These are phyloP conservation scores for Hipparchia semele DNA, from an alignment of 2,888 invertebrate genomes.

Conservation along the genomic window DNA sequence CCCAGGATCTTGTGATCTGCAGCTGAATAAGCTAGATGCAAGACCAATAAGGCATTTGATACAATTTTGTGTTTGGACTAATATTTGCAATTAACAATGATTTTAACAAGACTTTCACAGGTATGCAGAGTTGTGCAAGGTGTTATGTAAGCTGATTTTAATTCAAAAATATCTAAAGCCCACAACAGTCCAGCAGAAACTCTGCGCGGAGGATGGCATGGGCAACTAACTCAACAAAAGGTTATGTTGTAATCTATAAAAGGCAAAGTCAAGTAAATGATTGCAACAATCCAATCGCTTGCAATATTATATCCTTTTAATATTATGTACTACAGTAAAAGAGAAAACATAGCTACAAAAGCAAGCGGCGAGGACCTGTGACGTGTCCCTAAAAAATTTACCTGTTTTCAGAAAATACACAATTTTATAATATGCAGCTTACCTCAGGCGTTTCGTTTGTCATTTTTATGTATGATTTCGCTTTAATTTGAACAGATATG, in stretches of 20 bases:
- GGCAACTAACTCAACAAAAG: neutral
- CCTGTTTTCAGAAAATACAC: slow-evolving; percentile 15
- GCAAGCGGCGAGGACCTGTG: slow-evolving; percentile 39
- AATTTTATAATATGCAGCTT: slow-evolving; percentile 40
- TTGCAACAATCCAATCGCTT: neutral
- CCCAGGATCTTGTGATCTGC: too few species aligned
- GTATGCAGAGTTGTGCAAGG: too few species aligned
- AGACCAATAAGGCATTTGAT: too few species aligned
- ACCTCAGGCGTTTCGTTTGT: slow-evolving; percentile 72
- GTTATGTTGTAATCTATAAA: neutral
- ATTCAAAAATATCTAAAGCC: too few species aligned
- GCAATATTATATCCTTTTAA: neutral
- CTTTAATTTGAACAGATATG: too few species aligned
- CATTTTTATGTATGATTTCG: slow-evolving; percentile 28
- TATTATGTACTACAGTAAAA: neutral
- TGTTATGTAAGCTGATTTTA: too few species aligned
- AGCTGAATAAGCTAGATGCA: too few species aligned
- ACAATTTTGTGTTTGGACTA: too few species aligned
- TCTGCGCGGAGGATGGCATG: too few species aligned
- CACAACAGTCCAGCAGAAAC: too few species aligned
- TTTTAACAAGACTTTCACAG: too few species aligned
- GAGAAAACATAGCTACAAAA: neutral
- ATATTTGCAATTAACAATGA: too few species aligned
- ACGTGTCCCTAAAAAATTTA: slow-evolving; percentile 52
- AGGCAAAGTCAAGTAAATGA: neutral